Percentiles rank a stretch among this genome's conserved stretches.
Conservation (phyloP, 1,140 invertebrate genomes). For the Triops longicaudatus region DNA sequence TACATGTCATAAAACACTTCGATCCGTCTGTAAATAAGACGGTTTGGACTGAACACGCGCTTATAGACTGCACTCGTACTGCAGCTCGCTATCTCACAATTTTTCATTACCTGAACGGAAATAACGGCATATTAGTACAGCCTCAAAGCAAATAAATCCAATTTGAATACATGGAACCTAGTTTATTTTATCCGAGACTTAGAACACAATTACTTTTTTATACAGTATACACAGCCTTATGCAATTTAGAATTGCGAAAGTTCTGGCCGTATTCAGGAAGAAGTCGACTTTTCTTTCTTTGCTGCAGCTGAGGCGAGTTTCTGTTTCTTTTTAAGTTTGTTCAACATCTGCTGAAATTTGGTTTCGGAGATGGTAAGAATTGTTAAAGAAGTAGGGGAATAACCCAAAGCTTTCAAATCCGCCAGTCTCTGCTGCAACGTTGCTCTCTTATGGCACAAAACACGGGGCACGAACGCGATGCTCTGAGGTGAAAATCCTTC, state of each 20-base stretch:
- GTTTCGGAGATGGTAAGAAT: slow-evolving; percentile 34
- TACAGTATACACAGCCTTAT: background rate
- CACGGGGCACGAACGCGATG: slow-evolving; percentile 43
- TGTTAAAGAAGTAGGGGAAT: slow-evolving; percentile 40
- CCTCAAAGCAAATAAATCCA: background rate
- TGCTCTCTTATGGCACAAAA: slow-evolving; percentile 44
- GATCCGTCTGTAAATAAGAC: background rate
- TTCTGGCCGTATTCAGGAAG: background rate
- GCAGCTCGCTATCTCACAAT: background rate
- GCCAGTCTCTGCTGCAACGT: slow-evolving; percentile 42
- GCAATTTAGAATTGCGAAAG: background rate
- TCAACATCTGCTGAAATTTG: background rate
- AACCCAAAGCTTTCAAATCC: slow-evolving; percentile 39
- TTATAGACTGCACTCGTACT: background rate
- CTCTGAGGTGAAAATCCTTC: slow-evolving; percentile 42
- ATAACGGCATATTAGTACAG: background rate
- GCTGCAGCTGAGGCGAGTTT: background rate
- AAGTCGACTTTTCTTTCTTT: background rate
- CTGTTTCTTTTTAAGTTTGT: background rate
- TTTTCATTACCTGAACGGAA: background rate
- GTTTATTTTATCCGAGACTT: background rate
- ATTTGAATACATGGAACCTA: background rate
- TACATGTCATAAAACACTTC: background rate
- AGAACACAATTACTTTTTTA: background rate
- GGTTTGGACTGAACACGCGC: background rate